phyloP scores from a whole-genome alignment of 2,888 invertebrate species.

The Boloria selene region DNA sequence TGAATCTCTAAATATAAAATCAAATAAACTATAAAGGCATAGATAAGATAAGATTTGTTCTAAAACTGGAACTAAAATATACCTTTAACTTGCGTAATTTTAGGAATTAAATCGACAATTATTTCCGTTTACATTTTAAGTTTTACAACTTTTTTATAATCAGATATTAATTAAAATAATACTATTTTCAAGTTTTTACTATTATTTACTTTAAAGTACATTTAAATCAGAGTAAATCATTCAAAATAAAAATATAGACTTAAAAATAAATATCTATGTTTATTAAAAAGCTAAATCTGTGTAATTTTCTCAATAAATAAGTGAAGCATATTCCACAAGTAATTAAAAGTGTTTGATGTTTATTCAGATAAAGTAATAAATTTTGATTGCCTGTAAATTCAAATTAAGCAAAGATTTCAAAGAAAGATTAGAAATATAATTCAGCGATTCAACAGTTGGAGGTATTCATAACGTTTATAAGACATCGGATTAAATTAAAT shows the following conservation, averaged over 20 bases:
- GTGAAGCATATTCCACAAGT: not conserved
- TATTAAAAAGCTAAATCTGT: too few relatives aligned
- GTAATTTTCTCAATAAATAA: not conserved
- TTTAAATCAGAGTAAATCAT: too few relatives aligned
- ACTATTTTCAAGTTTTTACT: too few relatives aligned
- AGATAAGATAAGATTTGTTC: too few relatives aligned
- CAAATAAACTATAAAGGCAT: too few relatives aligned
- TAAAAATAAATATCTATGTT: too few relatives aligned
- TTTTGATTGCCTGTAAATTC: slow-evolving; percentile 17
- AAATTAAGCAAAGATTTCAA: slow-evolving; percentile 15
- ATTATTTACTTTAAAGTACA: too few relatives aligned
- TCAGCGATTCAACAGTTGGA: slow-evolving; percentile 8
- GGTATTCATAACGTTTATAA: slow-evolving; percentile 17
- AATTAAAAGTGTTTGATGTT: slow-evolving; percentile 1
- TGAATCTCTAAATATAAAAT: too few relatives aligned
- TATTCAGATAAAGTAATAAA: slow-evolving; percentile 3
- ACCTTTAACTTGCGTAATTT: not conserved
- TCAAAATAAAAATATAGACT: too few relatives aligned
- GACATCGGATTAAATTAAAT: slow-evolving; percentile 15
- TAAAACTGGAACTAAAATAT: too few relatives aligned
- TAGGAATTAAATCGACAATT: not conserved
- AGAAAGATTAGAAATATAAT: slow-evolving; percentile 17
- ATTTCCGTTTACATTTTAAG: not conserved
- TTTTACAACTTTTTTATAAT: not conserved
- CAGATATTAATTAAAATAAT: too few relatives aligned